Base-by-base conservation (phyloP, 30 jellyfish, hydroid and myxozoan genomes). In the Sanderia malayensis region DNA sequence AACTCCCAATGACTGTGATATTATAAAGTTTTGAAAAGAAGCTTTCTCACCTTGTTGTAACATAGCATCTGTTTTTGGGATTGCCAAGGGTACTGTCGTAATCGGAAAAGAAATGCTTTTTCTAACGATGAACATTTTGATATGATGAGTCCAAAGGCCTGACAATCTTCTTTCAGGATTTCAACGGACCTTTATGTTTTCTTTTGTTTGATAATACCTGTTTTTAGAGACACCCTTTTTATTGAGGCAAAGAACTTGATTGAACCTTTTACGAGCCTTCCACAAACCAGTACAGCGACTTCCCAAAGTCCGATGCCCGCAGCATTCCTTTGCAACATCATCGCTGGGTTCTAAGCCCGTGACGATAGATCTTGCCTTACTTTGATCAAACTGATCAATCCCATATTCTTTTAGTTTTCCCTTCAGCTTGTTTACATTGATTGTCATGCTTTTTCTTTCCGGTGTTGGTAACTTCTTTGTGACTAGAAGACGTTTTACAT, bases 251-350 rank as follows among this genome's bases (percentile, higher is more conserved):
- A 18, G 41, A 11, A 2, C 44, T 34, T 4, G 6, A 20, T 37
- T 61, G 26, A 4, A 17, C 58, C 74, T n/a, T 3, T 18, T 21
- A 28, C 23, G 21, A 45, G 52, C 46, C 71, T 32, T 32, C 21
- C 71, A 1, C 45, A 18, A 2, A 29, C 74, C 27, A 72, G 33
- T 22, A 30, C 10, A 30, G 44, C n/a, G 32, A 21, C 37, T 44
- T 19, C 79, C 64, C 21, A 30, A 22, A 4, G 67, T 37, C 44
- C 24, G 44, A 22, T 49, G 61, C 52, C 21, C 46, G 7, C 41
- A 67, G 70, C 71, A 70, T 70, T 70, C 82, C 17, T 44, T 70
- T 11, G 46, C 82, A 20, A 44, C 82, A n/a, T 21, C 2, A 2
- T 61, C 22, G 11, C 33, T 31, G 28, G 33, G 18, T 11, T 37